Evolutionary conservation across 2,888 invertebrate genomes (phyloP), one percentile per base, ranked within the genome.

Genomic region (Chloroclystis v-ata): DNA sequence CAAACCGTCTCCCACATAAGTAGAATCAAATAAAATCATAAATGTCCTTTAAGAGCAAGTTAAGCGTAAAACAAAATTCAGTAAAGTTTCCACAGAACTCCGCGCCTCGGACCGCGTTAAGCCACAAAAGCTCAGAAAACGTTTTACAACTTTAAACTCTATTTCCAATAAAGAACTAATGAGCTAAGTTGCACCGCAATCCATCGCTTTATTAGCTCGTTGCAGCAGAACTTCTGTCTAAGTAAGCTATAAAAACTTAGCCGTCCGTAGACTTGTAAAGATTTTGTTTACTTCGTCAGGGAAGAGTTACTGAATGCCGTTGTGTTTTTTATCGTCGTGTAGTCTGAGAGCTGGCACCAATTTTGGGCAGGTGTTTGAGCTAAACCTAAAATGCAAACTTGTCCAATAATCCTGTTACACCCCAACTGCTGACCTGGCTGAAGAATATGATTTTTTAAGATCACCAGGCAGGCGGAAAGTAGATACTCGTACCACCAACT

Each of bases 111-210:
- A n/a, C n/a, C n/a, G n/a, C n/a, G 13, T 14, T 28, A 12, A 11
- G 11, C 12, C 29, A 29, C 26, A 33, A 35, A 46, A 39, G 33
- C 43, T 50, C 43, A 30, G 33, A 43, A 35, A 25, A 24, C 43
- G 26, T 40, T 45, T 43, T 42, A 45, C 43, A 43, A 50, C 35
- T 47, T 47, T 24, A 28, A 43, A 39, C 45, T 45, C 42, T 33
- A 39, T 38, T 29, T 45, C 35, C 46, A 50, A 39, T 43, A 46
- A 40, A 43, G 43, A 47, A 46, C 38, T 45, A 46, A 43, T 50
- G 42, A 50, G 43, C 39, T 42, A 43, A 50, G 30, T 49, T 46
- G 30, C 13, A 30, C 43, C 46, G 46, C 46, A 33, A 39, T 43
- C 37, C 42, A 30, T 28, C 30, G 39, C 43, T 43, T 43, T 40